phyloP scores from a whole-genome alignment of 1,140 invertebrate genomes.

The Limonius californicus region DNA sequence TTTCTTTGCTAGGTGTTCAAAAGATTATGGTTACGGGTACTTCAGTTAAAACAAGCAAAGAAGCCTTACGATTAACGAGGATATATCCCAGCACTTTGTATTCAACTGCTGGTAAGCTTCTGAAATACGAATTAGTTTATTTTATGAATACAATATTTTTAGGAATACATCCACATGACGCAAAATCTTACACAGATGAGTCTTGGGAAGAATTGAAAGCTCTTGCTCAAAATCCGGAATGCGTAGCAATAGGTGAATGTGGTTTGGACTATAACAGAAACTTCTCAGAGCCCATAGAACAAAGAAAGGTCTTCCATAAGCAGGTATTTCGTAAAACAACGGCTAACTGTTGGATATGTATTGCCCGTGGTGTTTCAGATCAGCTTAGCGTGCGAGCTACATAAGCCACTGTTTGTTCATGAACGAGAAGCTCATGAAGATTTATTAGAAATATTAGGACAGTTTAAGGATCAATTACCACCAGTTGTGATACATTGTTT shows the following conservation, averaged over 20 bases:
- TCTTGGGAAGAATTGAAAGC: constrained; percentile 66
- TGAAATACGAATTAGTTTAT: background rate
- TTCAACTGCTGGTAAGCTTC: constrained; percentile 76
- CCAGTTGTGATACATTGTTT: constrained; percentile 90
- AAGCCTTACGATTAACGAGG: constrained; percentile 80
- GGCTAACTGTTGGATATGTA: background rate
- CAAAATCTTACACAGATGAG: constrained; percentile 86
- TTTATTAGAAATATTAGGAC: constrained; percentile 60
- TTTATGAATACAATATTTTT: constrained; percentile 21
- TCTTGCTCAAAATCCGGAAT: constrained; percentile 77
- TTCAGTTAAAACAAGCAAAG: constrained; percentile 83
- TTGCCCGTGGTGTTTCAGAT: constrained; percentile 58
- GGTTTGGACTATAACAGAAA: constrained; percentile 93
- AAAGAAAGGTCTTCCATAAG: constrained; percentile 83
- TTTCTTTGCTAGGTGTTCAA: constrained; percentile 68
- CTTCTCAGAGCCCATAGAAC: constrained; percentile 84
- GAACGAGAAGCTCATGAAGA: constrained; percentile 87
- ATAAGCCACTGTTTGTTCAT: constrained; percentile 88
- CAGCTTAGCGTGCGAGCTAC: constrained; percentile 77
- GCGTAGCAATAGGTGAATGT: constrained; percentile 91
- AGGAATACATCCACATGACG: constrained; percentile 94
- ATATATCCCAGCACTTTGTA: constrained; percentile 87
- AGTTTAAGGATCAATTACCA: constrained; percentile 62
- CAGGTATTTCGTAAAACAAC: constrained; percentile 57
- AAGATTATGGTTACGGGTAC: constrained; percentile 94